A percentile compares a stretch with the other conserved stretches of the same genome.
Conservation (phyloP, 2,888 invertebrate genomes). For the Phymatocera aterrima region DNA sequence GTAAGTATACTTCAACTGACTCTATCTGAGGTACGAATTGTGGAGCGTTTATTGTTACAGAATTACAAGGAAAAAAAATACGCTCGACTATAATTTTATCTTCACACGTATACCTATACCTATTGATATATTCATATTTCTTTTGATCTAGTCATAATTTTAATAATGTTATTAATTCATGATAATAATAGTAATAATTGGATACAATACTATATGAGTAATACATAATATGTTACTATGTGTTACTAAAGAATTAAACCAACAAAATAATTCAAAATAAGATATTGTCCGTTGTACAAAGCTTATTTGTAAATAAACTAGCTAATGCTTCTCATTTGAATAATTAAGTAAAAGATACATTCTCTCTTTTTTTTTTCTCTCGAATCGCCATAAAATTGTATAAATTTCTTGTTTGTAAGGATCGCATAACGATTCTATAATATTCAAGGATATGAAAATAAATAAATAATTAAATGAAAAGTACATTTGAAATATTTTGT, state of each 20-base stretch:
- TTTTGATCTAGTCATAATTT: slow-evolving; percentile 65
- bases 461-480: not conserved
- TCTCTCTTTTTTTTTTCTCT: not conserved
- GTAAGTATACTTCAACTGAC: slow-evolving; percentile 45
- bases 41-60: no score
- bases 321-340: slow-evolving; percentile 46
- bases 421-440: no score
- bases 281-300: slow-evolving; percentile 55
- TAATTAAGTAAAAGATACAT: slow-evolving; percentile 3
- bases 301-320: slow-evolving; percentile 62
- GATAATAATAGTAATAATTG: not conserved
- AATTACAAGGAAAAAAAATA: slow-evolving; percentile 49
- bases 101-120: no score
- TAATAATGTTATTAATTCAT: slow-evolving; percentile 50
- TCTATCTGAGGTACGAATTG: no score
- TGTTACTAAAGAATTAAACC: not conserved
- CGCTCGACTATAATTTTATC: slow-evolving; percentile 51
- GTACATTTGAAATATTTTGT: not conserved
- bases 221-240: slow-evolving; percentile 1
- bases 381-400: no score
- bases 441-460: not conserved
- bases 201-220: not conserved
- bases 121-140: slow-evolving; percentile 54
- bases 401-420: no score
- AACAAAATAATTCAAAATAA: not conserved